These are phyloP conservation scores for Capromys pilorides DNA, from an alignment of 2,797 vertebrate genomes.

Conservation along the genomic window DNA sequence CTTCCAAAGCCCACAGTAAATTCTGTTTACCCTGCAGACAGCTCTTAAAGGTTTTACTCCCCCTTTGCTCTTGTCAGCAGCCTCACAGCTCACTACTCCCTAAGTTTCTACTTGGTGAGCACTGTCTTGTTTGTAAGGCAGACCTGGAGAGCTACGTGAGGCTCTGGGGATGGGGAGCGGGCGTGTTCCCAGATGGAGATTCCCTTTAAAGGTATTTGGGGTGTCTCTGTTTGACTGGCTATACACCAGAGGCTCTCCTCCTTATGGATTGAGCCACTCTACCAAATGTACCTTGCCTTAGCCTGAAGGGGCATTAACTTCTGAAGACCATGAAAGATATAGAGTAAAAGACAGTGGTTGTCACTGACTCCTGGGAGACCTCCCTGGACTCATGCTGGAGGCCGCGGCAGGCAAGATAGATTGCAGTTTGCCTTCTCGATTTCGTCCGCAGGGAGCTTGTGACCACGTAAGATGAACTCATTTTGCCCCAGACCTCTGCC, in stretches of 20 bases:
- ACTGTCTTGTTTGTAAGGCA: neutral
- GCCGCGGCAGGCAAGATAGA: neutral
- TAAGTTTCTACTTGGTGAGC: constrained; percentile 50
- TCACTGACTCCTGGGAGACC: neutral
- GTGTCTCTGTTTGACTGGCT: neutral
- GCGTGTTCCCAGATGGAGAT: neutral
- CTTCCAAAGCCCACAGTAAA: constrained; percentile 25
- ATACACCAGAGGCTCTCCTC: neutral
- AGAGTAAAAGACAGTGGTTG: neutral
- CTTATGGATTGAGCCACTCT: neutral
- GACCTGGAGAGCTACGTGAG: constrained; percentile 1
- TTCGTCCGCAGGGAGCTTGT: neutral
- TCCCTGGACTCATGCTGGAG: neutral
- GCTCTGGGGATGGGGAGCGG: neutral
- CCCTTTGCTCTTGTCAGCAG: constrained; percentile 56
- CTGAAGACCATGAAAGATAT: neutral
- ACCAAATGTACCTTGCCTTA: constrained; percentile 5
- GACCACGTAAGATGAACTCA: neutral
- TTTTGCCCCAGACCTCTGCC: neutral
- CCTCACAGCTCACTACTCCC: constrained; percentile 54
- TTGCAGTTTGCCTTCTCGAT: neutral
- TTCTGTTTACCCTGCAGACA: constrained; percentile 30
- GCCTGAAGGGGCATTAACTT: neutral
- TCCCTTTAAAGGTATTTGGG: neutral
- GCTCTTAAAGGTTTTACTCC: constrained; percentile 57